Percentiles rank a stretch among this genome's conserved stretches.
Evolutionary conservation across 2,113 vertebrate species (phyloP).

Genomic region (Paramormyrops kingsleyae): DNA sequence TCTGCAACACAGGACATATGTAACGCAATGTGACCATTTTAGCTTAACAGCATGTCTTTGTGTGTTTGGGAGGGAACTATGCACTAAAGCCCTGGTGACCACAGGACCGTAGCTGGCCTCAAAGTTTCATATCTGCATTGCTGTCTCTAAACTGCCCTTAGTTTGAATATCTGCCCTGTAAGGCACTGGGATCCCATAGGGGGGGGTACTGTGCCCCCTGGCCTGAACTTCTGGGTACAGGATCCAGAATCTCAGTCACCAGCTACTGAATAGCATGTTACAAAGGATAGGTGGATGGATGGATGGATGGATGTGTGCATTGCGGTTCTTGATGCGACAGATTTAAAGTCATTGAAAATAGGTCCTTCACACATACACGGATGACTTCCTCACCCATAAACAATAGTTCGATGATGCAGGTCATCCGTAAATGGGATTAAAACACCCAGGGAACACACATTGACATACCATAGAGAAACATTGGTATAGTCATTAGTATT

Average conservation of each 20-base stretch:
- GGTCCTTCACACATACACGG: neutral
- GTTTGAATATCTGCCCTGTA: neutral
- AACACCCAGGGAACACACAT: neutral
- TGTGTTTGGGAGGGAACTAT: neutral
- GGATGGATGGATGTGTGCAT: neutral
- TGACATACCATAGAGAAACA: neutral
- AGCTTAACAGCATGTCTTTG: neutral
- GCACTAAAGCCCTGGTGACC: neutral
- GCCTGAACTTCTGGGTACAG: neutral
- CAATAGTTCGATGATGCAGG: neutral
- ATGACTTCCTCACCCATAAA: neutral
- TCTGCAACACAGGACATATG: neutral
- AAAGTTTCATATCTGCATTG: neutral
- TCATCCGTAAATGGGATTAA: neutral
- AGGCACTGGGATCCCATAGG: neutral
- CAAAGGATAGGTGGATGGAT: neutral
- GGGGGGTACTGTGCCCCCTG: neutral
- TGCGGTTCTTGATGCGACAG: neutral
- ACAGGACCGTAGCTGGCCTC: neutral
- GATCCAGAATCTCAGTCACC: neutral
- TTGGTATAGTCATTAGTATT: neutral
- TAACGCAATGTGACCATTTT: neutral
- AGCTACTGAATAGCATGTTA: neutral
- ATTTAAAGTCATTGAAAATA: neutral
- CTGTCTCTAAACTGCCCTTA: neutral